A percentile compares a stretch with the other conserved stretches of the same genome.
Evolutionary conservation across 2,113 vertebrate species (phyloP).

Genomic region (Baryphthengus martii): DNA sequence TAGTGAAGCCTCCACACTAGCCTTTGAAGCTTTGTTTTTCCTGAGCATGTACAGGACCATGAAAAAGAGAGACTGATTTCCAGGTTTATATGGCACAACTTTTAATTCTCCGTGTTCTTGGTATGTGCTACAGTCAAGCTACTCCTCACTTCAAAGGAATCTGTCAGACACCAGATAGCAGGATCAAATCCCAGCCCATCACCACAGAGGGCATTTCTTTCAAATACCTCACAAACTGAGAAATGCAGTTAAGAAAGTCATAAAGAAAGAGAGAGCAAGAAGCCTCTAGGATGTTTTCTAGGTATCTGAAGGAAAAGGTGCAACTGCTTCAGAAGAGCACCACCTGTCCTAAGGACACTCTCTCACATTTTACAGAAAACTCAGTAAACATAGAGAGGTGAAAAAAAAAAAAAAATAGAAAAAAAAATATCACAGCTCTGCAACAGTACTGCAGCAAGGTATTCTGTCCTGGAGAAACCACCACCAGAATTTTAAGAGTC

Average conservation of each 20-base stretch:
- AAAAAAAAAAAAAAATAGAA: no score
- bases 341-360: no score
- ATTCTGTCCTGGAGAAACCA: not conserved
- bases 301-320: not conserved
- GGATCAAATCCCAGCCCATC: not conserved
- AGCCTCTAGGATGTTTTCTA: not conserved
- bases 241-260: not conserved
- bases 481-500: not conserved
- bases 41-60: accelerated
- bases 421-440: not conserved
- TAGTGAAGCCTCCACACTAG: not conserved
- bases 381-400: not conserved
- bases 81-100: accelerated
- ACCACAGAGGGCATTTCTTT: not conserved
- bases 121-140: not conserved
- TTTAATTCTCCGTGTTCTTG: accelerated
- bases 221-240: accelerated
- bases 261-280: not conserved
- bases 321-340: not conserved
- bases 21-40: not conserved
- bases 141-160: not conserved
- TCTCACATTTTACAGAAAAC: not conserved
- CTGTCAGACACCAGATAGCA: accelerated
- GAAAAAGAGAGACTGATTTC: not conserved
- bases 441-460: not conserved